A percentile compares a stretch with the other conserved stretches of the same genome.
Conservation (phyloP, 2,888 invertebrate genomes). For the Gnatocerus cornutus region DNA sequence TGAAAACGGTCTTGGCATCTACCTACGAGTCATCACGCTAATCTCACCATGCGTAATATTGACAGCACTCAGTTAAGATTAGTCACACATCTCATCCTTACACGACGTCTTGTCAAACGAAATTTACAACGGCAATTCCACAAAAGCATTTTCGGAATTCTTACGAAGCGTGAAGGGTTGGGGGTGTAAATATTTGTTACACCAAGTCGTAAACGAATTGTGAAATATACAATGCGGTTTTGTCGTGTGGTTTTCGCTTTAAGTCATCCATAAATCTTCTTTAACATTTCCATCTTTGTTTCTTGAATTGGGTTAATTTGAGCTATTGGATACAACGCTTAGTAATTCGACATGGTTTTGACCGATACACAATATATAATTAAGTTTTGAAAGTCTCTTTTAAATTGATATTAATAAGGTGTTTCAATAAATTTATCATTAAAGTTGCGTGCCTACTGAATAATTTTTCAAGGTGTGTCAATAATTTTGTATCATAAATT, state of each 20-base stretch:
- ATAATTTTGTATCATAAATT: constrained; percentile 30
- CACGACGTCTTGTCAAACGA: constrained; percentile 43
- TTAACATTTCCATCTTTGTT: constrained; percentile 9
- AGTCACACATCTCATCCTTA: constrained; percentile 32
- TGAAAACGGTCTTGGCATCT: constrained; percentile 23
- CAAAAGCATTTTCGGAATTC: constrained; percentile 48
- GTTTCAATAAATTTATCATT: constrained; percentile 29
- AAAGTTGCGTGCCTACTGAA: constrained; percentile 20
- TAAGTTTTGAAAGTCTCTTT: constrained; percentile 28
- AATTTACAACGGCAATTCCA: constrained; percentile 53
- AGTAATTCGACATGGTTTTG: constrained; percentile 26
- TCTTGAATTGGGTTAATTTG: constrained; percentile 27
- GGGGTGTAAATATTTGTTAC: constrained; percentile 36
- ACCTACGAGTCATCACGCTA: constrained; percentile 19
- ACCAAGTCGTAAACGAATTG: constrained; percentile 29
- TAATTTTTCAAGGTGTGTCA: constrained; percentile 29
- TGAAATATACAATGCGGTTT: constrained; percentile 36
- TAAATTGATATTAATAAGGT: constrained; percentile 34
- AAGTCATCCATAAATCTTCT: constrained; percentile 33
- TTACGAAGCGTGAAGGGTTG: constrained; percentile 42
- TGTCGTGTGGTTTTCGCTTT: constrained; percentile 27
- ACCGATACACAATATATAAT: constrained; percentile 25
- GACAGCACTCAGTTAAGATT: constrained; percentile 34
- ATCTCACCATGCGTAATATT: constrained; percentile 34
- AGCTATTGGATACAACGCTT: constrained; percentile 12